phyloP scores from a whole-genome alignment of 2,888 invertebrate species.

The Andrena dorsata region DNA sequence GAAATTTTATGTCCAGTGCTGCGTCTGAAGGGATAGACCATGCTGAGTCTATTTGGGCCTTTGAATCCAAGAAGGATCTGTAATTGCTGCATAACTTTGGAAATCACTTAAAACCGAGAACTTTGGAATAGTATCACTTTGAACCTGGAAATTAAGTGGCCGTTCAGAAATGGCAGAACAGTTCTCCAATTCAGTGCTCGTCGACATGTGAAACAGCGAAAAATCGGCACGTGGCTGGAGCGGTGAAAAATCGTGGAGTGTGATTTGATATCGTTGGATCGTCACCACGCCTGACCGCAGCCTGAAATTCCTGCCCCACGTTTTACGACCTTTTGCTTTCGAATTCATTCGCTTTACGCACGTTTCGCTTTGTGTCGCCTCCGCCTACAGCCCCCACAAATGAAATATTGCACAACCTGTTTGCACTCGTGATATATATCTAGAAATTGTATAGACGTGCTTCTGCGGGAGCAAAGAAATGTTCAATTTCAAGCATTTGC shows the following conservation, averaged over 20 bases:
- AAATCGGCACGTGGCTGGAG: too few species aligned
- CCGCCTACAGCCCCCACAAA: neutral
- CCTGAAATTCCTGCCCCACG: neutral
- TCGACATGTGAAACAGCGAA: too few species aligned
- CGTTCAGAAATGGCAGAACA: too few species aligned
- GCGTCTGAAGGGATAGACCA: neutral
- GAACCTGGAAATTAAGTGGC: too few species aligned
- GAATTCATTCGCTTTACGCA: constrained; percentile 1
- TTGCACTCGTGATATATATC: neutral
- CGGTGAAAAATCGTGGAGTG: neutral
- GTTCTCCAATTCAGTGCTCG: too few species aligned
- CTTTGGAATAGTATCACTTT: too few species aligned
- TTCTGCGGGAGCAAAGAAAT: neutral
- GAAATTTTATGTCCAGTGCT: neutral
- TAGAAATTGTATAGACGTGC: neutral
- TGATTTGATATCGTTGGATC: neutral
- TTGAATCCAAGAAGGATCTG: too few species aligned
- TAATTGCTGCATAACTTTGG: too few species aligned
- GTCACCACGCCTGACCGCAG: neutral
- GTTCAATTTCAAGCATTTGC: neutral
- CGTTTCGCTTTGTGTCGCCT: neutral
- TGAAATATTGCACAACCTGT: neutral
- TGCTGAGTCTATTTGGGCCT: too few species aligned
- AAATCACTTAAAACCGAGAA: too few species aligned
- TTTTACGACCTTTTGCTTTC: neutral